Evolutionary conservation across 64 coral and sea anemone genomes (phyloP), one percentile per base, ranked within the genome.

Genomic region (Porites australiensis): DNA sequence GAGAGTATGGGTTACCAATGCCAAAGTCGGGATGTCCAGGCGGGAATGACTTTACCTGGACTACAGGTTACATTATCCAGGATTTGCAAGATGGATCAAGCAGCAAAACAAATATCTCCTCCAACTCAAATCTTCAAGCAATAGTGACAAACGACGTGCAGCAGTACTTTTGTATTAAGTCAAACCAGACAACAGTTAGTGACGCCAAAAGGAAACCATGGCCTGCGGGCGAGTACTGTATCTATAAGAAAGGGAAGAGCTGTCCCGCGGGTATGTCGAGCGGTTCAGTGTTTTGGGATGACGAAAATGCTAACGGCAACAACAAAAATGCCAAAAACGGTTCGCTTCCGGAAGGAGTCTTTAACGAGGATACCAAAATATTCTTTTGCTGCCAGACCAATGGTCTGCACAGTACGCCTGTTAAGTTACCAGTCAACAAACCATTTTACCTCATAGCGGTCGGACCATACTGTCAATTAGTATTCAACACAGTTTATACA

Each of bases 251-350:
- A 85, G 92, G 92, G 5, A 27, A 67, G 16, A 68, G 46, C 2
- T 94, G 92, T 74, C 92, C 92, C 8, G 37, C n/a, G 63, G 92
- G 87, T 44, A 68, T 94, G 22, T 66, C 44, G 16, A 88, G 75
- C 3, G 92, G 92, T 11, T 94, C 48, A 69, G 49, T 94, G 6
- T 82, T 84, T 20, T 94, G 92, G 92, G 87, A 94, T 44, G 87
- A 89, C 69, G 62, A 94, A 77, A 61, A 85, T 8, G 73, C 48
- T 18, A 69, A 62, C 21, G 89, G 90, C 14, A 69, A 2, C 10
- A 99, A 99, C 72, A 89, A 96, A 81, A 96, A 99, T 37, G 57
- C 20, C 4, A 68, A 82, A 9, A 83, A 62, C 47, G 98, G 98
- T 14, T 66, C 74, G 49, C 88, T 99, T 51, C 98, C 98, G 0